Base-by-base conservation (phyloP, 1,140 invertebrate species). In the Drosophila punjabiensis region DNA sequence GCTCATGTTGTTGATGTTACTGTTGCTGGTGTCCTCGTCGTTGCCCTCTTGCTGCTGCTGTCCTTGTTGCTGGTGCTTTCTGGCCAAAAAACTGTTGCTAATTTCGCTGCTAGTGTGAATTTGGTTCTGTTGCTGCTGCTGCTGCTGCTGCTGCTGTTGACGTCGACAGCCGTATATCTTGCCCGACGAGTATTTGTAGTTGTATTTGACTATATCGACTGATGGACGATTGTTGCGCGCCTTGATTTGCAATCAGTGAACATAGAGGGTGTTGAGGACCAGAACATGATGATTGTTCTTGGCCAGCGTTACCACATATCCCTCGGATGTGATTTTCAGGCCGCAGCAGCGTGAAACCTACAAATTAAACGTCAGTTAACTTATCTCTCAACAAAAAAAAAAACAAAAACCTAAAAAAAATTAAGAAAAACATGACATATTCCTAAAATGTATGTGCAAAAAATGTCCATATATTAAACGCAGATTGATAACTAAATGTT, bases 271-370 rank as follows among this genome's bases (percentile, higher is more conserved):
- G 94, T 99, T 98, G 87, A 99, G 95, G 86, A 99, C 97, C 93
- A 99, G 95, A 82, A 99, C 98, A 94, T 99, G 98, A 94, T 99
- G 98, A 95, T 99, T 99, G 95, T 99, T 99, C 95, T 99, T 99
- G 89, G 98, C 98, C 93, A 99, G 94, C 60, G 98, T 99, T 79
- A 99, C 98, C 76, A 99, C 96, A 94, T 98, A 98, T 62, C 98
- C 98, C 94, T 99, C 98, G 7, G 97, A 97, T 48, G 98, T 99
- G 81, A 99, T 98, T 94, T 99, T 99, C 83, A 99, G 95, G 53
- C 98, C 98, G 93, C 98, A 99, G 95, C 98, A 99, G 87, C 98
- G 96, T 75, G 98, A 99, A 48, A 99, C 98, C 96, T 99, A 94
- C 10, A 56, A 37, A 67, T n/a, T 47, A 43, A 43, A 35, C n/a